Conservation (phyloP, 2,113 vertebrate species). For the Apeltes quadracus region DNA sequence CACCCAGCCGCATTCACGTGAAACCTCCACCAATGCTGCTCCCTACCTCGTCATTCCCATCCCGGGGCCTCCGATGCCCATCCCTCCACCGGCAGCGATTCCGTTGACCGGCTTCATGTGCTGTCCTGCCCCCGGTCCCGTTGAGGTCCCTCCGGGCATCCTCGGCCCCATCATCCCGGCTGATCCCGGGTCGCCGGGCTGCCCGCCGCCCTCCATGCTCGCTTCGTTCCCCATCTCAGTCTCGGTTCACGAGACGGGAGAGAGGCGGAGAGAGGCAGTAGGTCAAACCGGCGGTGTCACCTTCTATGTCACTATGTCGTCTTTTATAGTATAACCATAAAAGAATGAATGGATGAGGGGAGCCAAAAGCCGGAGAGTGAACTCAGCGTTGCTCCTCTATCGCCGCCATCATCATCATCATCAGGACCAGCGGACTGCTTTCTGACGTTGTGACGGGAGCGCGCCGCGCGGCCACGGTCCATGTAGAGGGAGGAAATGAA, state of each 20-base stretch:
- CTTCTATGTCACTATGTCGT: constrained; percentile 25
- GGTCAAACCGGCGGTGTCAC: constrained; percentile 42
- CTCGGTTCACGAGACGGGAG: constrained; percentile 67
- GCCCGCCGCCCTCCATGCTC: constrained; percentile 82
- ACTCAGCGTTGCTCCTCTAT: constrained; percentile 79
- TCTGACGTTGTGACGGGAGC: constrained; percentile 68
- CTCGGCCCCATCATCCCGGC: constrained; percentile 71
- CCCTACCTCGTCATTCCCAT: constrained; percentile 78
- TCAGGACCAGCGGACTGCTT: constrained; percentile 66
- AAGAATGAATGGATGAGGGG: constrained; percentile 36
- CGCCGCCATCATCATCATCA: constrained; percentile 79
- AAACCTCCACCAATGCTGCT: constrained; percentile 11
- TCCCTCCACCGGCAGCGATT: constrained; percentile 79
- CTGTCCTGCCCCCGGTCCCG: constrained; percentile 73
- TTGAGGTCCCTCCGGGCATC: constrained; percentile 70
- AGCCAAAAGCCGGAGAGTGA: constrained; percentile 55
- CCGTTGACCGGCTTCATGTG: constrained; percentile 82
- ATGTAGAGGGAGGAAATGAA: constrained; percentile 7
- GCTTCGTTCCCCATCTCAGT: constrained; percentile 84
- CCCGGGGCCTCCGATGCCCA: constrained; percentile 75
- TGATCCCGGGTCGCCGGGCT: constrained; percentile 74
- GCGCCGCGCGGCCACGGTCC: constrained; percentile 54
- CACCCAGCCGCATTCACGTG: constrained; percentile 15
- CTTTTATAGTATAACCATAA: background rate
- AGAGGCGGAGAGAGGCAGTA: constrained; percentile 47